phyloP scores from a whole-genome alignment of 2,797 vertebrate genomes.

The Dendrocincla tyrannina region DNA sequence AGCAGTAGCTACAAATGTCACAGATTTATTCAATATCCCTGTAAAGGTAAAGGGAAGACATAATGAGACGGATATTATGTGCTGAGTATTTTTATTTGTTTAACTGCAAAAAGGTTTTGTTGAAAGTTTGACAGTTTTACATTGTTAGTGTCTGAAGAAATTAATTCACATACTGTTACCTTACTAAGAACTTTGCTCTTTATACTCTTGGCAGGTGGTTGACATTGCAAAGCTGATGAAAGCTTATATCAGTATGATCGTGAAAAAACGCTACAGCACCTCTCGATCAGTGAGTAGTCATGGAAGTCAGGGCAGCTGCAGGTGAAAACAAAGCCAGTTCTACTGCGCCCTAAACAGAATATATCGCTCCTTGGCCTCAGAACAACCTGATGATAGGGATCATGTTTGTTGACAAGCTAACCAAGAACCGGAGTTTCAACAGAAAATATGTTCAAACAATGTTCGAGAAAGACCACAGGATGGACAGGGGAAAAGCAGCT shows the following conservation, averaged over 20 bases:
- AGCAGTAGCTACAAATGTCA: neutral
- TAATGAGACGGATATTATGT: neutral
- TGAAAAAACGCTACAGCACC: conserved; percentile 96
- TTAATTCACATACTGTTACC: neutral
- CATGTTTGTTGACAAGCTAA: neutral
- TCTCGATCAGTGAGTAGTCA: conserved; percentile 90
- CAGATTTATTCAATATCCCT: neutral
- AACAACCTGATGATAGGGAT: neutral
- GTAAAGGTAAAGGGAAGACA: neutral
- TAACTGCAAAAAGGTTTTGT: neutral
- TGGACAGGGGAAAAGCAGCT: neutral
- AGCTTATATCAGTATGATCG: conserved; percentile 98
- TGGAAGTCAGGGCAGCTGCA: conserved; percentile 86
- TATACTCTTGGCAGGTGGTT: conserved; percentile 84
- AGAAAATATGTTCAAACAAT: neutral
- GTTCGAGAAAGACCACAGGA: neutral
- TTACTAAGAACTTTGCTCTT: neutral
- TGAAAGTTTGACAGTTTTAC: neutral
- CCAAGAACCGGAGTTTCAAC: neutral
- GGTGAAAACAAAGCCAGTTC: conserved; percentile 78
- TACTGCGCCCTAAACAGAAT: neutral
- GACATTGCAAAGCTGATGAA: conserved; percentile 99
- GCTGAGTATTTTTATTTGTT: neutral
- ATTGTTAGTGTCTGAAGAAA: neutral
- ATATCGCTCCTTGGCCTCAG: neutral